Base-by-base conservation (phyloP, 1,140 invertebrate genomes). In the Euglossa dilemma region DNA sequence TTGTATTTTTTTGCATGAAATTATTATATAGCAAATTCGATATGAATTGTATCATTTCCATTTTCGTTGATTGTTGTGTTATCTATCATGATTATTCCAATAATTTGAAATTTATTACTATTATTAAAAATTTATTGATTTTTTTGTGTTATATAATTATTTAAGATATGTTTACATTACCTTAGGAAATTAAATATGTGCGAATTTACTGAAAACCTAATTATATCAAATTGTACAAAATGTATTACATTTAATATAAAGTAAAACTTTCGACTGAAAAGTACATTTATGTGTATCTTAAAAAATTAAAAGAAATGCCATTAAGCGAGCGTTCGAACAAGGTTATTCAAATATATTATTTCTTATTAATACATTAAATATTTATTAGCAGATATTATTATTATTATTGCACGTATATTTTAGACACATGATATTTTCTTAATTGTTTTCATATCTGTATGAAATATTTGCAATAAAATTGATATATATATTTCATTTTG, bases 401-500 rank as follows among this genome's bases (percentile, higher is more conserved):
- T 84, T 80, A 85, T 66, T 78, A 63, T 75, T 86, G 63, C 72
- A 86, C 23, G 56, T 57, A 86, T 63, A 87, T 76, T 59, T 43
- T 80, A 75, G 36, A 79, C 63, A 80, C 57, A 59, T 45, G 45
- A 54, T 16, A 83, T 83, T 83, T 66, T 86, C 72, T 64, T 86
- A 83, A 70, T 6, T 56, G 54, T 69, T 64, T 23, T 59, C 23
- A 56, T 71, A 87, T 56, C 64, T 87, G 73, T 87, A 86, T 54
- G 71, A 83, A 75, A 80, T 80, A 66, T 71, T 87, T 56, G 25
- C 81, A 83, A 83, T 83, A 83, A 83, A 83, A 57, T 86, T 69
- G n/a, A 84, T 83, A 86, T 83, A 75, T 43, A 70, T 56, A 86
- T 63, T 61, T 76, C 23, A 76, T 83, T 76, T 72, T 84, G 36